Percentiles rank a stretch among this genome's conserved stretches.
Conservation (phyloP, 2,113 vertebrate species). For the Lepus europaeus region DNA sequence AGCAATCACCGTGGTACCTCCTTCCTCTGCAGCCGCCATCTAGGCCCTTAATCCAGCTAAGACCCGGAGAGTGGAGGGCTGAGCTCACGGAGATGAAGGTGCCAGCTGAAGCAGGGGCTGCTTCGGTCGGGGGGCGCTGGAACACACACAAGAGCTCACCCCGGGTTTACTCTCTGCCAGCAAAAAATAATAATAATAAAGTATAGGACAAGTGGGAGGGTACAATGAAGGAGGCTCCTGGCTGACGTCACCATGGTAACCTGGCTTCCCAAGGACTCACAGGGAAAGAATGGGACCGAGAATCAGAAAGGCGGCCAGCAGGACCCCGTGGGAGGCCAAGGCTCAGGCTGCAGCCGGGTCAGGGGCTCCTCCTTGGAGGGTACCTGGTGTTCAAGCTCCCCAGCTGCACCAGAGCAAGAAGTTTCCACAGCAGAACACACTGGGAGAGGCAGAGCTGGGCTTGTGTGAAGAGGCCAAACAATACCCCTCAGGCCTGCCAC, state of each 20-base stretch:
- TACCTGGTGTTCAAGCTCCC: not conserved
- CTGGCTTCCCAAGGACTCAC: not conserved
- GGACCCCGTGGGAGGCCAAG: not conserved
- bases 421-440: not conserved
- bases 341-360: not conserved
- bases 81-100: slow-evolving; percentile 87
- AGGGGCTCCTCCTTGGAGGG: not conserved
- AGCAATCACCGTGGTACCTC: slow-evolving; percentile 89
- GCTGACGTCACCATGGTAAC: not conserved
- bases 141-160: slow-evolving; percentile 63
- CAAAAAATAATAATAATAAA: not conserved
- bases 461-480: not conserved
- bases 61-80: slow-evolving; percentile 87
- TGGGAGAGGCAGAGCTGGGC: not conserved
- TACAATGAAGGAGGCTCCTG: fast-evolving
- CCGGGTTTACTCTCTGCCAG: slow-evolving; percentile 68
- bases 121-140: slow-evolving; percentile 70
- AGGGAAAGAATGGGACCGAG: not conserved
- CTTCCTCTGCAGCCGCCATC: slow-evolving; percentile 86
- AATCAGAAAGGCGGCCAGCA: not conserved
- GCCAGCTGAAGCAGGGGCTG: slow-evolving; percentile 85
- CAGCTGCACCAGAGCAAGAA: not conserved
- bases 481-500: fast-evolving
- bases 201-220: not conserved
- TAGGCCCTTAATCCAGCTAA: slow-evolving; percentile 89